Base-by-base conservation (phyloP, 2,888 invertebrate genomes). In the Dicyrtomina minuta region DNA sequence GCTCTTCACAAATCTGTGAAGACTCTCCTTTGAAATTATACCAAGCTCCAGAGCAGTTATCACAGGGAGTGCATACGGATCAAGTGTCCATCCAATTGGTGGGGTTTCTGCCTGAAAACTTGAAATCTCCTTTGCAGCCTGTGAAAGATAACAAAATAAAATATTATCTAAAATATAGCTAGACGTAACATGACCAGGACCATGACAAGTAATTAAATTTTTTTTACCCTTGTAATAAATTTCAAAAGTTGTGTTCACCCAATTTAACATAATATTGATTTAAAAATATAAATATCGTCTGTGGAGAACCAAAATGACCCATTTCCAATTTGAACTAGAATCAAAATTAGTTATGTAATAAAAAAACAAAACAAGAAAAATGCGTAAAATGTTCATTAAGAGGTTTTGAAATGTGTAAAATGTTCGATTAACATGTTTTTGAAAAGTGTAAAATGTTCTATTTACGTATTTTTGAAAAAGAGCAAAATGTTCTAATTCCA, bases 51-150 rank as follows among this genome's bases (percentile, higher is more conserved):
- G 26, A 2, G 64, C 64, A 22, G 33, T 49, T 24, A 64, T 53
- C 53, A 64, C 53, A 64, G 64, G 64, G 12, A 64, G 49, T 51
- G 53, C 39, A 22, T 33, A 39, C 2, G 53, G 27, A 10, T 64
- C 64, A 64, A 64, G 17, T 26, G 24, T 17, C 26, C 55, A 27
- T 8, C 27, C 26, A 27, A 55, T 27, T 27, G 8, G 17, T 20
- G 17, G 5, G 26, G 41, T 27, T 33, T 64, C 15, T 12, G 1
- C 27, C 1, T 43, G 13, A 41, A 39, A 64, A 51, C 20, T 20
- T 53, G 24, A 44, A 33, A 53, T 33, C 51, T 64, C 64, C 51
- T 64, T 64, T 4, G 53, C 20, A 15, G 64, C 64, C 64, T 64
- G 20, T 5, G 27, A 55, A 13, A n/a, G n/a, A n/a, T 49, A 26